Base-by-base conservation (phyloP, 2,888 invertebrate genomes). In the Philopedon plagiatum region DNA sequence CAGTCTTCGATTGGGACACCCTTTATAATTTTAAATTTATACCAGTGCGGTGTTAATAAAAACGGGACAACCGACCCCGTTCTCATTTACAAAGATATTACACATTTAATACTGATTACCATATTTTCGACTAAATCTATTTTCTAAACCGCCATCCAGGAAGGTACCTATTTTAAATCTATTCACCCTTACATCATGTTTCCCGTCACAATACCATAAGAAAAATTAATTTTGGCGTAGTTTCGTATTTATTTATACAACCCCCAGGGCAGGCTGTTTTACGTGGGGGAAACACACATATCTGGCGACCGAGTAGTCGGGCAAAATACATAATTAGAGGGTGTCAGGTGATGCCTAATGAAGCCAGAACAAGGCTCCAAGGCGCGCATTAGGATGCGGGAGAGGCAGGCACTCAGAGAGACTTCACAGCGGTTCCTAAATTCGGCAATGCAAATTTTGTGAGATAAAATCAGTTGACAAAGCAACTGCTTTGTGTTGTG, bases 241-340 rank as follows among this genome's bases (percentile, higher is more conserved):
- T 60, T 71, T 32, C 64, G 70, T 51, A 64, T 71, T 63, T 63
- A 71, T 71, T 71, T 71, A 58, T 56, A 64, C 61, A 66, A 54
- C 65, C 66, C 57, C 44, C 29, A 57, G 70, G 58, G 56, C 39
- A 57, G 26, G 54, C 15, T 70, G 63, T 70, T 69, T 70, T 63
- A 32, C 37, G 46, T 49, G 19, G 41, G 60, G 70, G 62, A 58
- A 66, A 58, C 58, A 34, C 44, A 66, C 19, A 66, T 65, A 61
- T 37, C 37, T 41, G 58, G 26, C 26, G 62, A 41, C 46, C 34
- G 75, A 79, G 80, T 81, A 78, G 81, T 78, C 79, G 79, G 80
- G 80, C 81, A 81, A 84, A 83, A 84, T 83, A 81, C 83, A 82
- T 83, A 84, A 84, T 84, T 83, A 83, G 83, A 82, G 83, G 81